Percentiles rank a stretch among this genome's conserved stretches.
phyloP scores from a whole-genome alignment of 2,888 invertebrate species.

The Cetonia aurata region DNA sequence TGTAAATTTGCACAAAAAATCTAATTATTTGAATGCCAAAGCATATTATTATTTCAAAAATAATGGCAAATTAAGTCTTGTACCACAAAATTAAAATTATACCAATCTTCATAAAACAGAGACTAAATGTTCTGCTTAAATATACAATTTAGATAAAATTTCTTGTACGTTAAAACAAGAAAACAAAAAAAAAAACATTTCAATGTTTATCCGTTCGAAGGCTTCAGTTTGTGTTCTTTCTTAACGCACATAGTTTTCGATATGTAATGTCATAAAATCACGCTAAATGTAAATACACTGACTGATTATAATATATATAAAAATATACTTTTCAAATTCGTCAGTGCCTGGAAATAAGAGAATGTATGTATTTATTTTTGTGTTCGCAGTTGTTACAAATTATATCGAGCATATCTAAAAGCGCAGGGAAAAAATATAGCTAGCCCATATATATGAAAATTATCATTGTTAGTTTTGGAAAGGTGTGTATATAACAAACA shows the following conservation, averaged over 20 bases:
- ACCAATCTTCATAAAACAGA: constrained; percentile 9
- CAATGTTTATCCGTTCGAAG: constrained; percentile 19
- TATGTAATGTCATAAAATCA: constrained; percentile 34
- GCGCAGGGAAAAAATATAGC: constrained; percentile 30
- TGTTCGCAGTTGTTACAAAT: constrained; percentile 43
- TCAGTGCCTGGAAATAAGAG: constrained; percentile 62
- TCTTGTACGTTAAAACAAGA: constrained; percentile 6
- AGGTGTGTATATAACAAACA: not conserved
- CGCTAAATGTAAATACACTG: constrained; percentile 59
- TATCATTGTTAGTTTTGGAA: constrained; percentile 16
- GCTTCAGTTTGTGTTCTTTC: constrained; percentile 19
- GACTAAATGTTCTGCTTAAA: constrained; percentile 32
- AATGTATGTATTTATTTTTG: constrained; percentile 52
- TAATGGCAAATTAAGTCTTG: no score
- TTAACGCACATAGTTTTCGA: constrained; percentile 22
- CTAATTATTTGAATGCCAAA: no score
- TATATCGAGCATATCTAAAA: constrained; percentile 40
- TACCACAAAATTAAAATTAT: not conserved
- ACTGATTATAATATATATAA: constrained; percentile 57
- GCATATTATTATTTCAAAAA: no score
- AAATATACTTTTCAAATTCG: constrained; percentile 59
- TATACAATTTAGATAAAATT: constrained; percentile 9
- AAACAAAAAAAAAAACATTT: constrained; percentile 9
- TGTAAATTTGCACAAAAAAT: no score
- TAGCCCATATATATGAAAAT: constrained; percentile 1